Evolutionary conservation across 2,797 vertebrate species (phyloP).

Genomic region (Periparus ater): DNA sequence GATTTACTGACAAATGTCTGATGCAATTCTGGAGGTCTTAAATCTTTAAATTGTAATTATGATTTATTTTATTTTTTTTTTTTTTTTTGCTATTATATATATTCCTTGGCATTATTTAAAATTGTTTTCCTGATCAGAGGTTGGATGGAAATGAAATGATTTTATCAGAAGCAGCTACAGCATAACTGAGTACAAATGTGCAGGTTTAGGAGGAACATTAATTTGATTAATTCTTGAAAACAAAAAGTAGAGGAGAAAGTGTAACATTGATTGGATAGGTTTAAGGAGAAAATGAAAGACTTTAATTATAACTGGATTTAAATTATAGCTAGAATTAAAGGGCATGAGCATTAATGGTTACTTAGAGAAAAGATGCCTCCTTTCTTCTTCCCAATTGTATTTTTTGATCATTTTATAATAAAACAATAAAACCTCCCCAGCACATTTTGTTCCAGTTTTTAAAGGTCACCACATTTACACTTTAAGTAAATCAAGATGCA

Average conservation of each 20-base stretch:
- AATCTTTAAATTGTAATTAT: conserved; percentile 66
- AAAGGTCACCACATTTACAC: conserved; percentile 37
- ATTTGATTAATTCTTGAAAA: conserved; percentile 9
- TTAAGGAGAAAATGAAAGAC: not conserved
- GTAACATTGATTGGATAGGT: not conserved
- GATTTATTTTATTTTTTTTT: not conserved
- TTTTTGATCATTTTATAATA: conserved; percentile 15
- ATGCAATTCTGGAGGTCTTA: conserved; percentile 58
- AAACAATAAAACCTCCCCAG: conserved; percentile 5
- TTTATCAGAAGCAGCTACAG: not conserved
- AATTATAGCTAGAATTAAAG: not conserved
- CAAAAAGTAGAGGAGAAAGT: not conserved
- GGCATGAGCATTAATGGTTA: not conserved
- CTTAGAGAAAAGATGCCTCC: not conserved
- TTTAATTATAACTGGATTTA: not conserved
- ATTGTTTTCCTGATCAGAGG: not conserved
- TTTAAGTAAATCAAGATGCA: conserved; percentile 53
- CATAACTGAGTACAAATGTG: not conserved
- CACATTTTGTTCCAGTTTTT: conserved; percentile 18
- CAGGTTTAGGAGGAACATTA: not conserved
- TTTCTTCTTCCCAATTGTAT: not conserved
- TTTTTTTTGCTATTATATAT: not conserved
- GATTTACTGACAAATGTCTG: conserved; percentile 51
- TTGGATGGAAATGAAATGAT: not conserved
- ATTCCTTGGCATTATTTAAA: not conserved